Conservation (phyloP, 2,888 invertebrate genomes). For the Timema podura region DNA sequence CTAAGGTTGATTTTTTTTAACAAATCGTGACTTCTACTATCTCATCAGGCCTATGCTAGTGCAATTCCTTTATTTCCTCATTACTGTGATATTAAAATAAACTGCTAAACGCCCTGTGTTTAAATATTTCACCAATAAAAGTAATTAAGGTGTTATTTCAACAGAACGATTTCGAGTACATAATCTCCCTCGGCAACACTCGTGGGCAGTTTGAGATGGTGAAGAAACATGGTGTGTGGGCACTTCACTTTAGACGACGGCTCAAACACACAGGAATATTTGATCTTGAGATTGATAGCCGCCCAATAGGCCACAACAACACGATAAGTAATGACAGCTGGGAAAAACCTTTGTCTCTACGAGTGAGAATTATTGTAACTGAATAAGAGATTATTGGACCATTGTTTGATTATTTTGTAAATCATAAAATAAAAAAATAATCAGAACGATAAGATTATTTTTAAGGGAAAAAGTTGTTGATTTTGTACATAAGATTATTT, state of each 20-base stretch:
- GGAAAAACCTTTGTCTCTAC: constrained; percentile 53
- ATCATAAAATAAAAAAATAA: too few relatives aligned
- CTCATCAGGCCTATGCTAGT: too few relatives aligned
- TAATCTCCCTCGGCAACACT: constrained; percentile 55
- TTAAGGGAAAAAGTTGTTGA: too few relatives aligned
- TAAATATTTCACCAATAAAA: too few relatives aligned
- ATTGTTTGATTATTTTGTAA: too few relatives aligned
- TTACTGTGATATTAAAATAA: too few relatives aligned
- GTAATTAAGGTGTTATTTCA: background rate
- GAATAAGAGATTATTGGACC: constrained; percentile 39
- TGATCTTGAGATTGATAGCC: constrained; percentile 54
- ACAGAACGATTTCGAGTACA: constrained; percentile 54
- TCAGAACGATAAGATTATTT: too few relatives aligned
- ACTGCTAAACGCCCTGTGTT: too few relatives aligned
- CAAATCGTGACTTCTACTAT: too few relatives aligned
- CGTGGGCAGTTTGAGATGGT: constrained; percentile 54
- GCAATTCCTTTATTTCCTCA: too few relatives aligned
- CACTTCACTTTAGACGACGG: constrained; percentile 55
- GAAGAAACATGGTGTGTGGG: constrained; percentile 55
- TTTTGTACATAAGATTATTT: too few relatives aligned
- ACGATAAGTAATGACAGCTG: constrained; percentile 43
- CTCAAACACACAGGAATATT: constrained; percentile 52
- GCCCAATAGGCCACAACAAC: constrained; percentile 38
- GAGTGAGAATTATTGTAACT: constrained; percentile 50
- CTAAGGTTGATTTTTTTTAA: too few relatives aligned